phyloP scores from a whole-genome alignment of 2,888 invertebrate genomes.

The Nycteola revayana region DNA sequence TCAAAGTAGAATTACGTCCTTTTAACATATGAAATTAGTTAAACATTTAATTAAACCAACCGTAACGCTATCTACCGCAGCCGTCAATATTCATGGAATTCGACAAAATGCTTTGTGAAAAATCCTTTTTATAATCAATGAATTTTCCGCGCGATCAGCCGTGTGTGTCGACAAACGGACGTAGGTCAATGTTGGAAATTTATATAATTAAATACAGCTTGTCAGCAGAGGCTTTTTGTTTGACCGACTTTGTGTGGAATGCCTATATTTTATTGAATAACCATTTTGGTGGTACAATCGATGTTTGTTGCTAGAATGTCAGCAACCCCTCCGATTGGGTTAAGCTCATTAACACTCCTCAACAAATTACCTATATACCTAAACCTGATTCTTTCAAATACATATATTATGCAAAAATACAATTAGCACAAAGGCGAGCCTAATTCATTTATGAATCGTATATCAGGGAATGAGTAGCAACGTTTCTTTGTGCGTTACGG shows the following conservation, averaged over 20 bases:
- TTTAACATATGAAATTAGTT: conserved; percentile 14
- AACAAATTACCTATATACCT: no score
- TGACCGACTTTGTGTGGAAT: conserved; percentile 19
- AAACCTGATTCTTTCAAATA: no score
- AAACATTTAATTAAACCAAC: conserved; percentile 28
- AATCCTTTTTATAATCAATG: conserved; percentile 49
- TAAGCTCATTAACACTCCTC: no score
- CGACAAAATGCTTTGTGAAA: conserved; percentile 42
- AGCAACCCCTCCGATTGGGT: no score
- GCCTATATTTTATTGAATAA: conserved; percentile 12
- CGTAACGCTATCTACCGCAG: conserved; percentile 24
- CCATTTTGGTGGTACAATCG: conserved; percentile 1
- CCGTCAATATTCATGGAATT: conserved; percentile 35
- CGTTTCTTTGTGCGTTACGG: no score
- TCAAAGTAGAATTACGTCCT: no score
- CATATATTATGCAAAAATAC: no score
- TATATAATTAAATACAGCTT: conserved; percentile 48
- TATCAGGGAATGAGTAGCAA: no score
- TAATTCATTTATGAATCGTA: no score
- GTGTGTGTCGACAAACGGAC: conserved; percentile 41
- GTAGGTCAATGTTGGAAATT: conserved; percentile 42
- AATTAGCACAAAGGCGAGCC: no score
- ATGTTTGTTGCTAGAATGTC: no score
- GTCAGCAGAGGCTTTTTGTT: conserved; percentile 40
- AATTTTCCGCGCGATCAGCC: conserved; percentile 44